phyloP scores from a whole-genome alignment of 1,140 invertebrate species.

The Aphelinus atriplicis region DNA sequence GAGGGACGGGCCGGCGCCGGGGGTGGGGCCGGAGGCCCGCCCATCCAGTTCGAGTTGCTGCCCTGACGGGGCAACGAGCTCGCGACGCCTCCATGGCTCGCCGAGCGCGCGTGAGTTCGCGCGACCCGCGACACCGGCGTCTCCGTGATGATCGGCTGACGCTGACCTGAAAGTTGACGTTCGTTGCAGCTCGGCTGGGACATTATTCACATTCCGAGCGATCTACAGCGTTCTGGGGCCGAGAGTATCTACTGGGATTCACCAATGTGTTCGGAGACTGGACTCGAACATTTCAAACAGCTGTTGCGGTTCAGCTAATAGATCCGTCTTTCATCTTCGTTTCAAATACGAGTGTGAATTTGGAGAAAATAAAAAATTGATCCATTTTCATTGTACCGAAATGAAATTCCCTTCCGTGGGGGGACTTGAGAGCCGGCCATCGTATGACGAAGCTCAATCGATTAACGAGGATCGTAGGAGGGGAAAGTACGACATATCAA shows the following conservation, averaged over 20 bases:
- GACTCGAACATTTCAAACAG: not conserved
- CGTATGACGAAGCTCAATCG: too few relatives aligned
- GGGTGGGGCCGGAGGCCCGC: constrained; percentile 6
- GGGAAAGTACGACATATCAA: too few relatives aligned
- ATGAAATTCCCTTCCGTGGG: too few relatives aligned
- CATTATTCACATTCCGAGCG: not conserved
- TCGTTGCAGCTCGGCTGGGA: not conserved
- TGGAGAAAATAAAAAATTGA: too few relatives aligned
- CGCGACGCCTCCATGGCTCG: constrained; percentile 80
- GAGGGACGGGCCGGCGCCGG: constrained; percentile 62
- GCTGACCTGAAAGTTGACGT: constrained; percentile 13
- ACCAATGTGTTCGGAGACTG: not conserved
- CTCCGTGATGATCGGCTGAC: constrained; percentile 13
- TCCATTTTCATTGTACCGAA: too few relatives aligned
- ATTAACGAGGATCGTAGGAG: too few relatives aligned
- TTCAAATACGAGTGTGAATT: too few relatives aligned
- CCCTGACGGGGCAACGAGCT: constrained; percentile 46
- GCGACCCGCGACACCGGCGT: constrained; percentile 11
- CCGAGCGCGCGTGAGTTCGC: constrained; percentile 76
- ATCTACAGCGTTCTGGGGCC: not conserved
- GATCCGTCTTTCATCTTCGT: too few relatives aligned
- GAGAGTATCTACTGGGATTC: too few relatives aligned
- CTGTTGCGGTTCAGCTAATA: constrained; percentile 7
- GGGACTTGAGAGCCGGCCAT: too few relatives aligned
- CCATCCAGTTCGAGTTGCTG: constrained; percentile 22